Percentiles rank a stretch among this genome's conserved stretches.
Evolutionary conservation across 2,888 invertebrate genomes (phyloP).

Genomic region (Athetis lepigone): DNA sequence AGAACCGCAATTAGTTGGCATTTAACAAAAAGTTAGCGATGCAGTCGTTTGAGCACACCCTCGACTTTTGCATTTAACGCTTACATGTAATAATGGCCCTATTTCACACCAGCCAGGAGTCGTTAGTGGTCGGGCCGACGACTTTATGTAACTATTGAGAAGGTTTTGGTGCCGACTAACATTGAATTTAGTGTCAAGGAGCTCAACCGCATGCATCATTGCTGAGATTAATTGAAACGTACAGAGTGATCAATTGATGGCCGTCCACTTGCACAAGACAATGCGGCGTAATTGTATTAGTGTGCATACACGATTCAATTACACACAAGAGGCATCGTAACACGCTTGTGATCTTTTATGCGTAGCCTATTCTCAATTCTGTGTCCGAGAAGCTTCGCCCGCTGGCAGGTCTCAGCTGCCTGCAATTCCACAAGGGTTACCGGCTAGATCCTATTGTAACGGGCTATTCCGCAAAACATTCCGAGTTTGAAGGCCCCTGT

Average conservation of each 20-base stretch:
- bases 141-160: constrained; percentile 41
- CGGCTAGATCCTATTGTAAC: constrained; percentile 63
- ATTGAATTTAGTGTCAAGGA: constrained; percentile 1
- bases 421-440: constrained; percentile 67
- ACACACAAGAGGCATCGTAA: not conserved
- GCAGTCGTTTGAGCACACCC: constrained; percentile 29
- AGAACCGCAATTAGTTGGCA: constrained; percentile 43
- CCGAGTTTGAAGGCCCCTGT: constrained; percentile 70
- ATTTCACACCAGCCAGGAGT: constrained; percentile 44
- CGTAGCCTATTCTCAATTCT: constrained; percentile 58
- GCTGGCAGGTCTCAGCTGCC: constrained; percentile 71
- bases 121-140: constrained; percentile 50
- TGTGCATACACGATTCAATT: not conserved
- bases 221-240: not conserved
- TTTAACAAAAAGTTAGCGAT: constrained; percentile 49
- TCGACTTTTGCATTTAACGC: constrained; percentile 53
- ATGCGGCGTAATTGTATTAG: not conserved
- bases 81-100: constrained; percentile 51
- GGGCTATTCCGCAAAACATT: constrained; percentile 73
- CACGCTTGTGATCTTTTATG: constrained; percentile 25
- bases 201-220: not conserved
- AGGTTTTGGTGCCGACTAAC: not conserved
- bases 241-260: not conserved
- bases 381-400: constrained; percentile 67
- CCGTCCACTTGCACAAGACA: not conserved